These are phyloP conservation scores for Spatula versicolor DNA, from an alignment of 2,797 vertebrate genomes.

Conservation along the genomic window DNA sequence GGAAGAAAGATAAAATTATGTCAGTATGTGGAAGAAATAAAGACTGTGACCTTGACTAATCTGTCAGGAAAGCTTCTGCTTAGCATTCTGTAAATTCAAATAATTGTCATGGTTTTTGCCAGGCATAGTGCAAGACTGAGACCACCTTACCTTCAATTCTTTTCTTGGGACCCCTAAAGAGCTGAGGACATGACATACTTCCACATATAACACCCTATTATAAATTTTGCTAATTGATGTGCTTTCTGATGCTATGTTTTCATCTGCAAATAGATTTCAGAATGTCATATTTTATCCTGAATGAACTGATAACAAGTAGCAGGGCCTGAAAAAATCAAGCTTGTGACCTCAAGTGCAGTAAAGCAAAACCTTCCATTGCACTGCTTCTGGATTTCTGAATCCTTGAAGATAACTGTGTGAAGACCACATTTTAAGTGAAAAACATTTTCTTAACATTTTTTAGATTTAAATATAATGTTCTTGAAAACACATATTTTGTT, in stretches of 20 bases:
- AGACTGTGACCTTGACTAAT: neutral
- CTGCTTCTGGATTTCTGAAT: neutral
- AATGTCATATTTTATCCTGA: neutral
- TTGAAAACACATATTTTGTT: neutral
- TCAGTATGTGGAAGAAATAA: neutral
- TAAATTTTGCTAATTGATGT: neutral
- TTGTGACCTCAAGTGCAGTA: neutral
- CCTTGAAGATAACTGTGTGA: neutral
- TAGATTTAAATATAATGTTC: neutral
- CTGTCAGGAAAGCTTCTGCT: neutral
- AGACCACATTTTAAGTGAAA: neutral
- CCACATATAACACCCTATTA: neutral
- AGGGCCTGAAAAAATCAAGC: neutral
- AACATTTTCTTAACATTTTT: neutral
- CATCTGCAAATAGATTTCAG: neutral
- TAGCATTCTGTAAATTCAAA: neutral
- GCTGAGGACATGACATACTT: neutral
- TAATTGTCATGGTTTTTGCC: fast-evolving
- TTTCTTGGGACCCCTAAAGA: neutral
- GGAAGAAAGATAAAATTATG: neutral
- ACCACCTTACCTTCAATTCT: neutral
- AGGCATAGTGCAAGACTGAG: fast-evolving
- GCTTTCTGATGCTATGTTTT: neutral
- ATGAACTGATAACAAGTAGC: neutral
- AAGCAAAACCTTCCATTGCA: neutral